Percentiles rank a stretch among this genome's conserved stretches.
Evolutionary conservation across 2,797 vertebrate genomes (phyloP).

Genomic region (Rhabdophis nuchalis): DNA sequence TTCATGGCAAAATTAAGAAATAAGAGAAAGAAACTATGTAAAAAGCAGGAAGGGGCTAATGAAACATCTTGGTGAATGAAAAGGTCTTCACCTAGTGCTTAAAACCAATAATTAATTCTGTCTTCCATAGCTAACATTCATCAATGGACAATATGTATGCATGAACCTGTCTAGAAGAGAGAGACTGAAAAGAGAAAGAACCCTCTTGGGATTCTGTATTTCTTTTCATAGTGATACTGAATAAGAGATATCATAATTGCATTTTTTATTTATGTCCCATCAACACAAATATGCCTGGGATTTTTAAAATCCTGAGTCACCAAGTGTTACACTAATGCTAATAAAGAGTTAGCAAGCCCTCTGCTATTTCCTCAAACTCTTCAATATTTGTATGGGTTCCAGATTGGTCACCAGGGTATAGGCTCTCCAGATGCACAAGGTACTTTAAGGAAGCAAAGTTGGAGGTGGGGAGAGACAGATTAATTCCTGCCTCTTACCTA

Average conservation of each 20-base stretch:
- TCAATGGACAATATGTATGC: background rate
- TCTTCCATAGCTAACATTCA: background rate
- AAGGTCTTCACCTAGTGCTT: background rate
- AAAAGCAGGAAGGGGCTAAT: background rate
- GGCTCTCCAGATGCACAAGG: background rate
- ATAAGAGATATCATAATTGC: background rate
- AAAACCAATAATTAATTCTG: background rate
- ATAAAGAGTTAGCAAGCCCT: constrained; percentile 11
- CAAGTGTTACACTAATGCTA: fast-evolving
- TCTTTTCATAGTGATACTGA: background rate
- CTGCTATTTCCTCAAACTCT: background rate
- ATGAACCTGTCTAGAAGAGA: background rate
- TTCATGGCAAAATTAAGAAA: background rate
- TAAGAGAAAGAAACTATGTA: background rate
- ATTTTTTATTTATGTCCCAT: constrained; percentile 4
- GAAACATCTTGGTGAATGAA: background rate
- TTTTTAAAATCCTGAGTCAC: constrained; percentile 16
- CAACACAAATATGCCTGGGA: background rate
- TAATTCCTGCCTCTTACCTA: background rate
- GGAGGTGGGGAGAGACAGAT: background rate
- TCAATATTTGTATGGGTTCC: background rate
- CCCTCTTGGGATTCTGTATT: background rate
- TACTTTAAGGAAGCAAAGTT: background rate
- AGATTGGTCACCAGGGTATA: background rate
- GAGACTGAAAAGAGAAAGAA: background rate